Conservation (phyloP, 1,140 invertebrate genomes). For the Asbolus verrucosus region DNA sequence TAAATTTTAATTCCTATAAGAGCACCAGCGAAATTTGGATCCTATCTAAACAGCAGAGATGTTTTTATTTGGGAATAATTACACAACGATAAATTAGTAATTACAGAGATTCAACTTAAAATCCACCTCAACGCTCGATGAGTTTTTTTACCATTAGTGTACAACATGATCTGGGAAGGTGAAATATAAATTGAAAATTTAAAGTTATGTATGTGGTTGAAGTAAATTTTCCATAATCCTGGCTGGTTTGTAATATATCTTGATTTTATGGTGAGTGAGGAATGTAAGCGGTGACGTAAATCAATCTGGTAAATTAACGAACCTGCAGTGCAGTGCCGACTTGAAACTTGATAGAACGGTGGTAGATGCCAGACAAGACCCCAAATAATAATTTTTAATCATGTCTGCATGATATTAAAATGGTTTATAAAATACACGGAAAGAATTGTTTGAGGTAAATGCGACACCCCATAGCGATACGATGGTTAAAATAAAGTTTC, state of each 20-base stretch:
- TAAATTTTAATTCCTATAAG: conserved; percentile 42
- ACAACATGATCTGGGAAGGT: conserved; percentile 24
- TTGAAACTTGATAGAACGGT: conserved; percentile 38
- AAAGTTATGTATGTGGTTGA: conserved; percentile 53
- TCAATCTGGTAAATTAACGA: conserved; percentile 61
- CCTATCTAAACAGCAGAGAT: not conserved
- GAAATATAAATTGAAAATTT: conserved; percentile 54
- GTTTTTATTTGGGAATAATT: not conserved
- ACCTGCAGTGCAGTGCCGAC: conserved; percentile 49
- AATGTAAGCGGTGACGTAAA: conserved; percentile 61
- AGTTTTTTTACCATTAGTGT: conserved; percentile 15
- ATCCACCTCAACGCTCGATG: conserved; percentile 3
- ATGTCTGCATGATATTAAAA: conserved; percentile 2
- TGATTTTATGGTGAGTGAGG: conserved; percentile 58
- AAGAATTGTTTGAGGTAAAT: too few relatives aligned
- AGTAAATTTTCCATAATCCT: conserved; percentile 58
- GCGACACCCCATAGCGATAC: too few relatives aligned
- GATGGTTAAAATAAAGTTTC: too few relatives aligned
- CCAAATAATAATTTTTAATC: conserved; percentile 30
- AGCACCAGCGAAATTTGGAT: not conserved
- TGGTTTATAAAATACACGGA: too few relatives aligned
- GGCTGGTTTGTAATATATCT: conserved; percentile 58
- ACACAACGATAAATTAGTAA: not conserved
- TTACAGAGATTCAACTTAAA: conserved; percentile 19
- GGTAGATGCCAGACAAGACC: conserved; percentile 21